Evolutionary conservation across 2,113 vertebrate species (phyloP), one percentile per base, ranked within the genome.

Genomic region (Catagonus wagneri): DNA sequence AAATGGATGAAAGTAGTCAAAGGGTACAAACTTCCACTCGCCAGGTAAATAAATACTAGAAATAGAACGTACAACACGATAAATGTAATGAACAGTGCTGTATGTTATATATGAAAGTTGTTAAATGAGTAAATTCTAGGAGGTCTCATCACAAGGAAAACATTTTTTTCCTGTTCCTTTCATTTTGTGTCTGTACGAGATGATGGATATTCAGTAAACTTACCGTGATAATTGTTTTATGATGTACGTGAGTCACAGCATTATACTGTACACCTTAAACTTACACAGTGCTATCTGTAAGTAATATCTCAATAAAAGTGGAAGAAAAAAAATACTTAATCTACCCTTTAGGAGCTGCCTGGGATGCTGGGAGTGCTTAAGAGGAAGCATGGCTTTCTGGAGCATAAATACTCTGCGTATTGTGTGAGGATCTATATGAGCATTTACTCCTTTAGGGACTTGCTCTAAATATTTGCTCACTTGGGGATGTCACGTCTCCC

Each of bases 381-480:
- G 36, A 83, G 15, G 68, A 93, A 65, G 10, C 15, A 0, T 15
- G 39, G 19, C 92, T 94, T 90, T 89, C 72, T 50, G 81, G 61
- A 44, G 4, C 25, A 19, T 56, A 39, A 20, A 39, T 39, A 54
- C 44, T 50, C 29, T 29, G 17, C 20, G 34, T 71, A 7, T n/a
- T 17, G 50, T 78, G n/a, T 36, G 15, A 74, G 76, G 78, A 52
- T 44, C 92, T 65, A 23, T 83, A 44, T 87, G 66, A 96, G 75
- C 17, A 32, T 85, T 72, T 71, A 12, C 32, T 75, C 22, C 75
- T 92, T n/a, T 34, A 29, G 83, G 87, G 71, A 66, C 83, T 96
- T 78, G 76, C 32, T 94, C 90, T 86, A 69, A 74, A 93, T 78
- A 95, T 96, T 96, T 93, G 63, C 25, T 71, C 72, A 2, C 61